Percentiles rank a stretch among this genome's conserved stretches.
phyloP scores from a whole-genome alignment of 2,113 vertebrate species.

The Illadopsis cleaveri region DNA sequence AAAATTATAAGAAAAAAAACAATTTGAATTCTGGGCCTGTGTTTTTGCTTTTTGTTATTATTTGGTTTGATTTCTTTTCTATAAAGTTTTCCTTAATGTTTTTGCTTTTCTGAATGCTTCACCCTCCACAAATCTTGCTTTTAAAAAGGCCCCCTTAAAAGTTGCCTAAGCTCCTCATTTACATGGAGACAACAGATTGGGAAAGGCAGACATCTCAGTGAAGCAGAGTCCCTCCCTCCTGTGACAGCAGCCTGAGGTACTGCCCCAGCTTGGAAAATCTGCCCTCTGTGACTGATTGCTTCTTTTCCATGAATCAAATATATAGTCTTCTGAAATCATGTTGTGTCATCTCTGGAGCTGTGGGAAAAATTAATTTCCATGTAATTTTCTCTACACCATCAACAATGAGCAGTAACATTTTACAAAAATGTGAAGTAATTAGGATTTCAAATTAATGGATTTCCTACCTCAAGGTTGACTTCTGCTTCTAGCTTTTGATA shows the following conservation, averaged over 20 bases:
- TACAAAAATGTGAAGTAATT: not conserved
- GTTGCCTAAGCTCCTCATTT: not conserved
- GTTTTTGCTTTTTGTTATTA: not conserved
- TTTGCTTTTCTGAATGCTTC: not conserved
- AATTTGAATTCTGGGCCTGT: not conserved
- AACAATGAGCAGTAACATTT: not conserved
- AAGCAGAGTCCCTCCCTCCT: not conserved
- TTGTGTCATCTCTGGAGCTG: not conserved
- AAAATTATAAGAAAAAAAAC: not conserved
- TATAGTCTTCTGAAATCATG: not conserved
- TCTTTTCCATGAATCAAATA: not conserved
- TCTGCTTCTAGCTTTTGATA: not conserved
- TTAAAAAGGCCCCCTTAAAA: not conserved
- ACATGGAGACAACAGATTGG: fast-evolving
- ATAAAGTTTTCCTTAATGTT: not conserved
- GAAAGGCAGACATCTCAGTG: not conserved
- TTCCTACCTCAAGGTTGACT: not conserved
- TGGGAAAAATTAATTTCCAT: not conserved
- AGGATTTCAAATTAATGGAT: not conserved
- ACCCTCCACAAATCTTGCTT: not conserved
- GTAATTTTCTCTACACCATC: not conserved
- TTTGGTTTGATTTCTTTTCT: not conserved
- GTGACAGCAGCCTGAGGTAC: fast-evolving
- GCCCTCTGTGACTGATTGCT: not conserved
- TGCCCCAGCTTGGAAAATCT: not conserved